Conservation (phyloP, 2,888 invertebrate species). For the Scaptomyza parva region DNA sequence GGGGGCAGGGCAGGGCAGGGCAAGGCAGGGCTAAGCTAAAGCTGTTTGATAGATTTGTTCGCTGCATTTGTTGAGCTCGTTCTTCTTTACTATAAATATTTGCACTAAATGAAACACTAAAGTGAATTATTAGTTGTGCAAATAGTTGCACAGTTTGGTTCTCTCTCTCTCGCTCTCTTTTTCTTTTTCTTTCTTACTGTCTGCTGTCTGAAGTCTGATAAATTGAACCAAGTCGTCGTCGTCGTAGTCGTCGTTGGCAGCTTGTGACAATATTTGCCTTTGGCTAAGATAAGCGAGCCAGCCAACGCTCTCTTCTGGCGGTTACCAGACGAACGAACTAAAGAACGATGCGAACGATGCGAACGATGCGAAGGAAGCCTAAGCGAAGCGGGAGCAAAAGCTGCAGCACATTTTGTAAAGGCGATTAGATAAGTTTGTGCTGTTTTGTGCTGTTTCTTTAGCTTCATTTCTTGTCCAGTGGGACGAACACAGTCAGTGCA, state of each 20-base stretch:
- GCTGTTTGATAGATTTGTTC: not conserved
- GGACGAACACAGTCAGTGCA: not conserved
- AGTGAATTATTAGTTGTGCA: constrained; percentile 76
- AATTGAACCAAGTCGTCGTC: constrained; percentile 26
- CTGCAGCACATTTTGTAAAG: not conserved
- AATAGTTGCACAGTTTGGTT: constrained; percentile 71
- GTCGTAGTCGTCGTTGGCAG: constrained; percentile 37
- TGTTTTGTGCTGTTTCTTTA: not conserved
- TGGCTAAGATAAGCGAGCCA: constrained; percentile 8
- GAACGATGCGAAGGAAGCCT: no score
- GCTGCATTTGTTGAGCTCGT: constrained; percentile 13
- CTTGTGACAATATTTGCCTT: constrained; percentile 66
- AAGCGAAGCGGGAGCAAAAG: no score
- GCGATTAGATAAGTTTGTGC: constrained; percentile 35
- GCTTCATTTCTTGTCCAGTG: constrained; percentile 12
- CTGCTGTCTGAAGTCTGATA: constrained; percentile 30
- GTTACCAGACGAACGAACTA: not conserved
- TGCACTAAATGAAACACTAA: constrained; percentile 68
- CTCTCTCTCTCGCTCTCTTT: constrained; percentile 27
- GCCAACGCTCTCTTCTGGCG: not conserved
- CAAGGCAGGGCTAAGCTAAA: no score
- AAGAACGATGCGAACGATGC: no score
- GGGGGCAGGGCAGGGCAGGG: no score
- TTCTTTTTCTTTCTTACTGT: constrained; percentile 29
- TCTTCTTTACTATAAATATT: constrained; percentile 65